Percentiles rank a stretch among this genome's conserved stretches.
phyloP scores from a whole-genome alignment of 92 coral and sea anemone genomes.

The Metridium senile region DNA sequence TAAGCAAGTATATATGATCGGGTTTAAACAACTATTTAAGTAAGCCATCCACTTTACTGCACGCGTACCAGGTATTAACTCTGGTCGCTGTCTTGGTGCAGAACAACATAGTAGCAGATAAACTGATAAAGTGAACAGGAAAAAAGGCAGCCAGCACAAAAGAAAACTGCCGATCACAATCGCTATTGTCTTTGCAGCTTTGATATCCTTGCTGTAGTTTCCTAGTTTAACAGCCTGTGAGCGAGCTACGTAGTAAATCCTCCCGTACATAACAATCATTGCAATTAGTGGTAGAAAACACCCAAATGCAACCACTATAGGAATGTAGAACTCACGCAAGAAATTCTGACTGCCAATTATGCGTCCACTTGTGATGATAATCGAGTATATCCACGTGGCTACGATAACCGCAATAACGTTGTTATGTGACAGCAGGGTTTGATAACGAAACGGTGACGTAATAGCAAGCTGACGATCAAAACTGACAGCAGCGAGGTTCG shows the following conservation, averaged over 20 bases:
- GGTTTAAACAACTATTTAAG: slow-evolving; percentile 87
- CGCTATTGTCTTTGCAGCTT: slow-evolving; percentile 96
- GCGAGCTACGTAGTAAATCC: slow-evolving; percentile 86
- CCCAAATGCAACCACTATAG: slow-evolving; percentile 50
- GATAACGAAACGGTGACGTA: slow-evolving; percentile 83
- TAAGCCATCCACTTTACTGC: slow-evolving; percentile 87
- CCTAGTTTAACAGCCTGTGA: slow-evolving; percentile 90
- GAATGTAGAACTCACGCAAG: slow-evolving; percentile 23
- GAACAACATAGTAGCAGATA: slow-evolving; percentile 27
- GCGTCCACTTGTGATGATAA: slow-evolving; percentile 39
- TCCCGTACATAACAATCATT: slow-evolving; percentile 80
- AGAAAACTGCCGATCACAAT: slow-evolving; percentile 90
- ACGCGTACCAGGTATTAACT: slow-evolving; percentile 34
- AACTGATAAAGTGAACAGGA: slow-evolving; percentile 31
- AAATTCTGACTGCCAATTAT: not conserved
- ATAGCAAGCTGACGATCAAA: slow-evolving; percentile 95
- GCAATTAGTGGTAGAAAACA: slow-evolving; percentile 73
- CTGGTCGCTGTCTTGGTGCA: not conserved
- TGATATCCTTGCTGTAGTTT: slow-evolving; percentile 82
- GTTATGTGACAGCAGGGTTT: slow-evolving; percentile 60
- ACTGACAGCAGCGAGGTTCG: slow-evolving; percentile 93
- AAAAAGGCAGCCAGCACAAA: slow-evolving; percentile 87
- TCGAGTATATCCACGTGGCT: slow-evolving; percentile 86
- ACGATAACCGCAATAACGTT: slow-evolving; percentile 72
- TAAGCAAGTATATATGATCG: slow-evolving; percentile 82